Base-by-base conservation (phyloP, 2,113 vertebrate genomes). In the Prinia subflava region DNA sequence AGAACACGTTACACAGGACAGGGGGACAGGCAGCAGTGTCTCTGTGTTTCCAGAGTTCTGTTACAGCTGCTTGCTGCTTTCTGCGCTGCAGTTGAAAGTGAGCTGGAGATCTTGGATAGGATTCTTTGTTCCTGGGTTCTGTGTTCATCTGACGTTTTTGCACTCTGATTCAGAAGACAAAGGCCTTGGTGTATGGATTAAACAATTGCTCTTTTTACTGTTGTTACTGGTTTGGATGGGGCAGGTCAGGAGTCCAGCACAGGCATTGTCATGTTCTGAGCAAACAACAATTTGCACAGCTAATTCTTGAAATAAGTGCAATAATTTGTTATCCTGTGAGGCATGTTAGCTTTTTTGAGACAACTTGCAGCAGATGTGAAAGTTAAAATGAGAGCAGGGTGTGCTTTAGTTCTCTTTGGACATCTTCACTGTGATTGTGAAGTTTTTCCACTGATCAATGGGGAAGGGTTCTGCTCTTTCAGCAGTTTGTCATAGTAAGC, bases 131-230 rank as follows among this genome's bases (percentile, higher is more conserved):
- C 74, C 73, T 67, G 92, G 73, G 76, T 88, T 92, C 87, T 65
- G 77, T 77, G 88, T 94, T 93, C 91, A 62, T 88, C 67, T 92
- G 90, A 94, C 28, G 35, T 88, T 94, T 95, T 96, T 89, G 95
- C 83, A 80, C 81, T 91, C 91, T 90, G 79, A 44, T 79, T 93
- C 59, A 77, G 50, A 96, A 96, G 89, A 97, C 97, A 97, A 94
- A 97, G 92, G 83, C 80, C 49, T 80, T 59, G 71, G 63, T 96
- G 89, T 97, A 49, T 49, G 59, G 82, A 63, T 74, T 47, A 74
- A 83, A 94, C 95, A 97, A 60, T 78, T 67, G 76, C 80, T 93
- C 91, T 64, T 37, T 95, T 97, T 83, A 76, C 84, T 87, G 21
- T 89, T 93, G 65, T 95, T 65, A 21, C 30, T 60, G 88, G 42